Base-by-base conservation (phyloP, 2,888 invertebrate species). In the Drosophila maculinotata region DNA sequence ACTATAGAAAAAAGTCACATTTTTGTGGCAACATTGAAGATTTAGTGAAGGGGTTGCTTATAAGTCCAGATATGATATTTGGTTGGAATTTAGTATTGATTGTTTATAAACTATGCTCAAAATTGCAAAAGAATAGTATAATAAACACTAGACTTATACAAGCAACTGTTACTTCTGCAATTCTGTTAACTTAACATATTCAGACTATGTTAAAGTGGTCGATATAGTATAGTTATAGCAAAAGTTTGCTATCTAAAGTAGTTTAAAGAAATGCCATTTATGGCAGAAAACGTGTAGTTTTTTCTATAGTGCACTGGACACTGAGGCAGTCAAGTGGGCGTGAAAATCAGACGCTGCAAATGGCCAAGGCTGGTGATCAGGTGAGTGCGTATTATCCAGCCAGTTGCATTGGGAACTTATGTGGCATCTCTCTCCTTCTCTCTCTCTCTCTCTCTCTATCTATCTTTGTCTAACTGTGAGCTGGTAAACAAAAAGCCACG, bases 301-400 rank as follows among this genome's bases (percentile, higher is more conserved):
- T 28, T 15, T 45, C 9, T 17, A 20, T 45, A 9, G 30, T 17
- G 17, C 42, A 53, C 28, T 25, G 30, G 51, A 57, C 56, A 31
- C 73, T 48, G 49, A 39, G 47, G 59, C 63, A 66, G 48, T 79
- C 63, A 79, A 77, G 65, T 69, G 59, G 48, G 75, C 79, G 75
- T 74, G 36, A 71, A 70, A 63, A 45, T 36, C 49, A 58, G 47
- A 73, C 57, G 68, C 70, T 53, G 67, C 66, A 35, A 44, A 48
- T 41, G 38, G 36, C 64, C 62, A 51, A n/a, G 10, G 33, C 7
- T 15, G n/a, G 15, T 20, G 30, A 45, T 36, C 42, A 39, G 47
- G 33, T 52, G 47, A 53, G 42, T 54, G 74, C 59, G 51, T 48
- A 56, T 69, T 56, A 57, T 62, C 35, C 53, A 45, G 53, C 44